These are phyloP conservation scores for Sturmia bella DNA, from an alignment of 2,888 invertebrate genomes.

Conservation along the genomic window DNA sequence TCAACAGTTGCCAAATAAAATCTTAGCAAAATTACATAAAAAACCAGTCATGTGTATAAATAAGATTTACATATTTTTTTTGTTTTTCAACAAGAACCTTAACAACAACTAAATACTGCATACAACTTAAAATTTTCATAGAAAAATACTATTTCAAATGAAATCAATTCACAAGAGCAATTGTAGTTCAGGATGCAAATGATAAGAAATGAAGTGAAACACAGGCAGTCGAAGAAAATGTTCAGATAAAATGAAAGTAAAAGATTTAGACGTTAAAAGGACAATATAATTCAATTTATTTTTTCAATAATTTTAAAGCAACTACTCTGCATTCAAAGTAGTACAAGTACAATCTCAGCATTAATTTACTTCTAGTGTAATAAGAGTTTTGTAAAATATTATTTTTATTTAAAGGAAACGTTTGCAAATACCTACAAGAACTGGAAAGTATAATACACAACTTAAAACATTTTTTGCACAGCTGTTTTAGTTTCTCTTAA, in stretches of 20 bases:
- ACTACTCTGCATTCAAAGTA: slow-evolving; percentile 24
- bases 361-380: slow-evolving; percentile 23
- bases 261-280: neutral
- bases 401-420: neutral
- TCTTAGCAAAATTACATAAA: slow-evolving; percentile 50
- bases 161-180: slow-evolving; percentile 31
- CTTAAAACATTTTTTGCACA: slow-evolving; percentile 2
- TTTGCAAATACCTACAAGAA: neutral
- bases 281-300: slow-evolving; percentile 53
- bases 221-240: slow-evolving; percentile 7
- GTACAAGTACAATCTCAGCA: slow-evolving; percentile 27
- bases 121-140: slow-evolving; percentile 42
- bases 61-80: slow-evolving; percentile 63
- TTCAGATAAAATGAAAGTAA: slow-evolving; percentile 3
- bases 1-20: slow-evolving; percentile 52
- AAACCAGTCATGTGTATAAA: slow-evolving; percentile 66
- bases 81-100: slow-evolving; percentile 51
- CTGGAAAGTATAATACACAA: slow-evolving; percentile 23
- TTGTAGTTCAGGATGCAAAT: neutral
- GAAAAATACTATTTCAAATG: slow-evolving; percentile 22
- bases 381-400: neutral
- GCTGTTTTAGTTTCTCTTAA: neutral
- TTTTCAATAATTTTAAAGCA: slow-evolving; percentile 34
- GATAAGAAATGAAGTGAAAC: slow-evolving; percentile 8
- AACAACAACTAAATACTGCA: slow-evolving; percentile 54